Evolutionary conservation across 2,797 vertebrate genomes (phyloP).

Genomic region (Oreonectes daqikongensis): DNA sequence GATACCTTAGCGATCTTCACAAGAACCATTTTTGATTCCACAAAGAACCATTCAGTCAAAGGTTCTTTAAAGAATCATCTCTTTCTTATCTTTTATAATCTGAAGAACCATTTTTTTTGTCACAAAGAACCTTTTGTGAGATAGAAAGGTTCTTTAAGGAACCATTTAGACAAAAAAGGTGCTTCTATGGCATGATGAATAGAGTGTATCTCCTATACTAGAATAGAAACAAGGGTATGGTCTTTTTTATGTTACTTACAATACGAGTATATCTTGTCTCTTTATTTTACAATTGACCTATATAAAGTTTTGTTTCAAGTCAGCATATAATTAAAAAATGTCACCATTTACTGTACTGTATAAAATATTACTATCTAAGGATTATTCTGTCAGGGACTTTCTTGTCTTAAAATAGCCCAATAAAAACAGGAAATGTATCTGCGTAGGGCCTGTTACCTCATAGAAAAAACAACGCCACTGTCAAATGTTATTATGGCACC

Average conservation of each 20-base stretch:
- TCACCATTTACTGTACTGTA: neutral
- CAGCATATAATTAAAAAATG: neutral
- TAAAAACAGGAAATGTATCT: constrained; percentile 26
- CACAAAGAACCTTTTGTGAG: too few species aligned
- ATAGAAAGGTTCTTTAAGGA: too few species aligned
- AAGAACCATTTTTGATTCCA: too few species aligned
- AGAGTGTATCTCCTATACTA: neutral
- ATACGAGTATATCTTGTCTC: neutral
- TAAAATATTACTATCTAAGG: neutral
- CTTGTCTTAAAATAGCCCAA: constrained; percentile 21
- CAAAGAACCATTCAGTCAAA: too few species aligned
- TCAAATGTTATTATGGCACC: neutral
- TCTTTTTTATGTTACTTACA: neutral
- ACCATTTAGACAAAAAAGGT: too few species aligned
- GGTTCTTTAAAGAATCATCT: too few species aligned
- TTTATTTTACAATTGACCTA: neutral
- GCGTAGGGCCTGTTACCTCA: constrained; percentile 1
- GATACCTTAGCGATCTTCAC: too few species aligned
- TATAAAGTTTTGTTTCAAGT: neutral
- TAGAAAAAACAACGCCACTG: neutral
- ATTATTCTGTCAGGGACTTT: neutral
- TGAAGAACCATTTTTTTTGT: too few species aligned
- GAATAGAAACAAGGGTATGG: constrained; percentile 16
- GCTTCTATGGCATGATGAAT: too few species aligned
- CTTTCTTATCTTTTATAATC: too few species aligned